phyloP scores from a whole-genome alignment of 1,140 invertebrate species.

The Drosophila kanapiae region DNA sequence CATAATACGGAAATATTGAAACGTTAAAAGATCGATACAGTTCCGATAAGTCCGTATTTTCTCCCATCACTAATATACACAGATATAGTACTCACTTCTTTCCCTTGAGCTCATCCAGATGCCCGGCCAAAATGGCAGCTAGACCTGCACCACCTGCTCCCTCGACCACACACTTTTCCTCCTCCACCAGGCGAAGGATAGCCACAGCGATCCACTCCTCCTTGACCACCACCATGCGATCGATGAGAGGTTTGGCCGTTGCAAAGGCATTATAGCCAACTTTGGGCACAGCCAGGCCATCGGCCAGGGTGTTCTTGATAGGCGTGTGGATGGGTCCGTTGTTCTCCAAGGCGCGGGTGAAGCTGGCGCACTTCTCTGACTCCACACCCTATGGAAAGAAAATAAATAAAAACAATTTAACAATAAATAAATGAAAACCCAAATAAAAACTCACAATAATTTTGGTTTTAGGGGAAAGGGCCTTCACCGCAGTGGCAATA shows the following conservation, averaged over 20 bases:
- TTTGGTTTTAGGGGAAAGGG: constrained; percentile 91
- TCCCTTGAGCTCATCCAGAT: constrained; percentile 92
- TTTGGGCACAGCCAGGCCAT: constrained; percentile 95
- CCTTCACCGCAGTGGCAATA: constrained; percentile 94
- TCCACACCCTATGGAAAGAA: constrained; percentile 91
- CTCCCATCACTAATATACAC: too few relatives aligned
- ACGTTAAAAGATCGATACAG: too few relatives aligned
- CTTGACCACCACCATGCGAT: constrained; percentile 93
- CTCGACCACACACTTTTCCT: constrained; percentile 97
- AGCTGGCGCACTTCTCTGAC: constrained; percentile 95
- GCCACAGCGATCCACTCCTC: constrained; percentile 95
- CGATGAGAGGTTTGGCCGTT: constrained; percentile 91
- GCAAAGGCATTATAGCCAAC: constrained; percentile 95
- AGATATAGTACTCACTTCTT: constrained; percentile 90
- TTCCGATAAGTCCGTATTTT: too few relatives aligned
- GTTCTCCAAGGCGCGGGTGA: constrained; percentile 90
- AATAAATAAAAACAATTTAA: not conserved
- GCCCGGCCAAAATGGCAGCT: constrained; percentile 93
- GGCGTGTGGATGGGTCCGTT: constrained; percentile 89
- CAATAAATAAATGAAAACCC: too few relatives aligned
- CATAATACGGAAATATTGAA: too few relatives aligned
- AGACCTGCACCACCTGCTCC: constrained; percentile 95
- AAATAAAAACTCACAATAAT: constrained; percentile 88
- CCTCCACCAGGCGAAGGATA: constrained; percentile 94
- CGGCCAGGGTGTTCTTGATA: constrained; percentile 93